phyloP scores from a whole-genome alignment of 2,113 vertebrate species.

The Marmota monax region DNA sequence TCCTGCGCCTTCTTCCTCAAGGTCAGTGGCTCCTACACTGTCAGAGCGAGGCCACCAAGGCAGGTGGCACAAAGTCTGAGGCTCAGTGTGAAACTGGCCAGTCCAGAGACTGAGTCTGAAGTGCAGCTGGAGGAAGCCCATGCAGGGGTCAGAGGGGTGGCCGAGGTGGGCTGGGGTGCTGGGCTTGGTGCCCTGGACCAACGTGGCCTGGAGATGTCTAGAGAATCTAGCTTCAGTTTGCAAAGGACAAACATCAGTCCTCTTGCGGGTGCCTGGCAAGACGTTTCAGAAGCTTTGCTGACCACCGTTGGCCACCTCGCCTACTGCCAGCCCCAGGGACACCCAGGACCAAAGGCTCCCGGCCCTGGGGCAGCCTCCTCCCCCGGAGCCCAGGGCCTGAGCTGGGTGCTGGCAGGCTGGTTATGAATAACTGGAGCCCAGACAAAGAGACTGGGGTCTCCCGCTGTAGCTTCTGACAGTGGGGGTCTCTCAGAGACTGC shows the following conservation, averaged over 20 bases:
- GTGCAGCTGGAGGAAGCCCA: rapidly evolving
- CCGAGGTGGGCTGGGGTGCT: rapidly evolving
- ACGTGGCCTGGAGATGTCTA: not conserved
- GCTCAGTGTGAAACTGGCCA: no score
- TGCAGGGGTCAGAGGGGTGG: rapidly evolving
- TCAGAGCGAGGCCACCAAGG: not conserved
- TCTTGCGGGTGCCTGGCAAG: not conserved
- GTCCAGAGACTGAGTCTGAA: not conserved
- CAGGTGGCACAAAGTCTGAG: no score
- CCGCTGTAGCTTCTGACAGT: not conserved
- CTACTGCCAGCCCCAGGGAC: rapidly evolving
- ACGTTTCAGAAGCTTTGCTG: not conserved
- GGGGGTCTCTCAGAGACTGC: not conserved
- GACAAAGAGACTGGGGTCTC: rapidly evolving
- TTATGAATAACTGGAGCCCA: rapidly evolving
- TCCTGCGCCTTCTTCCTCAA: not conserved
- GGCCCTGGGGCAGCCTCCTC: no score
- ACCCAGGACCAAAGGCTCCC: rapidly evolving
- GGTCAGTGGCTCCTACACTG: not conserved
- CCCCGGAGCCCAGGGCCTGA: no score
- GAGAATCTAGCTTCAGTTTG: not conserved
- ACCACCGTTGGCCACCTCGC: not conserved
- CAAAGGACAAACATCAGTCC: not conserved
- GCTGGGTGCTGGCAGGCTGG: not conserved
- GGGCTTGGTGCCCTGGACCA: rapidly evolving